A percentile compares a stretch with the other conserved stretches of the same genome.
phyloP scores from a whole-genome alignment of 53 echinoderm and acorn worm genomes.

The Antedon mediterranea region DNA sequence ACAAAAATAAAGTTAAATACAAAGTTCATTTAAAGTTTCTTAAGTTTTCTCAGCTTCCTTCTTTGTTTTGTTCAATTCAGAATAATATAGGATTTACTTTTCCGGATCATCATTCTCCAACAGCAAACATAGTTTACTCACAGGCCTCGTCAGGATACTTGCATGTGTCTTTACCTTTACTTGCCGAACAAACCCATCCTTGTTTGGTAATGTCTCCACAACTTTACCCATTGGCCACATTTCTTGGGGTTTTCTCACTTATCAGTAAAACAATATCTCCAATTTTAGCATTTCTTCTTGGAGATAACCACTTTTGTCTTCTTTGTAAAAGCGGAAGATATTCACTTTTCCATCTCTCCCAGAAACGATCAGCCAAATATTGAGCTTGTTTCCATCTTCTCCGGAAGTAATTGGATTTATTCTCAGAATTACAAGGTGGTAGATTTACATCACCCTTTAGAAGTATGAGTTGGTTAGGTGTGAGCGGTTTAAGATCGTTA shows the following conservation, averaged over 20 bases:
- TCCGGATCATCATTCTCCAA: slow-evolving; percentile 11
- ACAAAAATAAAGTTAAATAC: no score
- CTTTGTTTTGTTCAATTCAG: no score
- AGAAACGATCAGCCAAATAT: slow-evolving; percentile 33
- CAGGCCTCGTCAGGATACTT: slow-evolving; percentile 30
- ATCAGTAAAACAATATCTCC: slow-evolving; percentile 47
- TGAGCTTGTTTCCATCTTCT: slow-evolving; percentile 33
- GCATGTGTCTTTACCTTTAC: slow-evolving; percentile 36
- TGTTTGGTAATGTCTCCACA: slow-evolving; percentile 24
- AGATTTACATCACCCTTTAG: slow-evolving; percentile 3
- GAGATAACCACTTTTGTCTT: slow-evolving; percentile 23
- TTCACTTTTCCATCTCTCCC: slow-evolving; percentile 44
- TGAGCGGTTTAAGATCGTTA: not conserved
- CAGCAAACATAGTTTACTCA: slow-evolving; percentile 38
- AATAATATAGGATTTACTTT: no score
- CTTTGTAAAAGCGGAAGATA: slow-evolving; percentile 29
- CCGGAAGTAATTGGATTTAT: slow-evolving; percentile 9
- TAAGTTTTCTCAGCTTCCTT: no score
- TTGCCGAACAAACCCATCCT: slow-evolving; percentile 33
- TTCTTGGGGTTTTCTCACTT: slow-evolving; percentile 31
- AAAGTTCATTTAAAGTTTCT: no score
- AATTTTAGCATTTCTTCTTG: slow-evolving; percentile 14
- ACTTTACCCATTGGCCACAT: slow-evolving; percentile 50
- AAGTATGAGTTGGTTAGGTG: slow-evolving; percentile 9
- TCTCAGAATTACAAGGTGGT: slow-evolving; percentile 1